phyloP scores from a whole-genome alignment of 2,113 vertebrate species.

The Anolis carolinensis region DNA sequence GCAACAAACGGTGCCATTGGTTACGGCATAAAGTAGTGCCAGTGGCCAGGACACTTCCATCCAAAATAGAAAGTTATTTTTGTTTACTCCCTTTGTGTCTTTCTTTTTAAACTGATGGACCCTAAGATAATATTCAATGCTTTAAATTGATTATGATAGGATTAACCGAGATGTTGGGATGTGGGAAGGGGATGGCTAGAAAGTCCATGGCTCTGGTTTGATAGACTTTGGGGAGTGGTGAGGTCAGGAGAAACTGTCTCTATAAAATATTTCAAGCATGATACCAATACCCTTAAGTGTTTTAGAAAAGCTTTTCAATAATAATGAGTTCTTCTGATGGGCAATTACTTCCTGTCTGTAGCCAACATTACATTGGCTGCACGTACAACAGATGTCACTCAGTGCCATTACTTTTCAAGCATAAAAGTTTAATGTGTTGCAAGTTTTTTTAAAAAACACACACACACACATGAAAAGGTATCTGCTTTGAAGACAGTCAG shows the following conservation, averaged over 20 bases:
- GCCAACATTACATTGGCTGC: slow-evolving; percentile 35
- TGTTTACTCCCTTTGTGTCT: neutral
- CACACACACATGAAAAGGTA: slow-evolving; percentile 14
- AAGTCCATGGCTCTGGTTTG: slow-evolving; percentile 9
- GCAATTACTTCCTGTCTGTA: slow-evolving; percentile 46
- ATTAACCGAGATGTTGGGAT: neutral
- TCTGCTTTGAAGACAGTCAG: slow-evolving; percentile 13
- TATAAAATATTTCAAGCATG: slow-evolving; percentile 39
- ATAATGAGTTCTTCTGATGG: slow-evolving; percentile 44
- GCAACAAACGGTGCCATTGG: neutral
- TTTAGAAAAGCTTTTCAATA: slow-evolving; percentile 46
- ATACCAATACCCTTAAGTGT: slow-evolving; percentile 34
- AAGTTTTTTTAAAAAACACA: neutral
- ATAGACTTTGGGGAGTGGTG: neutral
- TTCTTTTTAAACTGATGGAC: neutral
- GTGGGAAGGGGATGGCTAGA: neutral
- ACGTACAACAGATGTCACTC: slow-evolving; percentile 41
- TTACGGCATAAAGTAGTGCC: neutral
- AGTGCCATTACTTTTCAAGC: slow-evolving; percentile 27
- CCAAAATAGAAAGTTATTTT: neutral
- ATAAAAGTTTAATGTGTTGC: slow-evolving; percentile 43
- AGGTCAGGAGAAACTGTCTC: slow-evolving; percentile 28
- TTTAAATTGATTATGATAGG: neutral
- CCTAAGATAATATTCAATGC: neutral
- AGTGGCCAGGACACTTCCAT: neutral